Conservation (phyloP, 1,140 invertebrate genomes). For the Drosophila mojavensis region DNA sequence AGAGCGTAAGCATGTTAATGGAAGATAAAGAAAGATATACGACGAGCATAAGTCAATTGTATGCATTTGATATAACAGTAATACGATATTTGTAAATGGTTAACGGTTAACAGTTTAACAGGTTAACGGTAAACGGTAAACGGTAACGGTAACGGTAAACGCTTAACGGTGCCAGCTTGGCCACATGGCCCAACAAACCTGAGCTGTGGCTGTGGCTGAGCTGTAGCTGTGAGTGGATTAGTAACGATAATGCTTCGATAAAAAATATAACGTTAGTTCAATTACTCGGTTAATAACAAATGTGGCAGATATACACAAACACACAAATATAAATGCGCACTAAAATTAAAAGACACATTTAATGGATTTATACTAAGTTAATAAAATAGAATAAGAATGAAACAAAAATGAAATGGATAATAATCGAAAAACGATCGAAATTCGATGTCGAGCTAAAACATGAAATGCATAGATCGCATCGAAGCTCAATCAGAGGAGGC, state of each 20-base stretch:
- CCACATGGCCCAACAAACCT: slow-evolving; percentile 52
- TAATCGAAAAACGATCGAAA: background rate
- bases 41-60: slow-evolving; percentile 83
- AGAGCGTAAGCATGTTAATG: slow-evolving; percentile 78
- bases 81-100: slow-evolving; percentile 30
- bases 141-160: slow-evolving; percentile 44
- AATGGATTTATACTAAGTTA: background rate
- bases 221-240: slow-evolving; percentile 48
- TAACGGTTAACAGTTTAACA: slow-evolving; percentile 29
- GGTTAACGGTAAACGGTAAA: slow-evolving; percentile 37
- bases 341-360: background rate
- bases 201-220: slow-evolving; percentile 42
- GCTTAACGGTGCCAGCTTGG: slow-evolving; percentile 47
- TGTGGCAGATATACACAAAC: slow-evolving; percentile 23
- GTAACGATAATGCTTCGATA: slow-evolving; percentile 48
- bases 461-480: slow-evolving; percentile 3
- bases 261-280: slow-evolving; percentile 36
- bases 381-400: background rate
- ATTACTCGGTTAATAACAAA: slow-evolving; percentile 29
- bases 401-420: background rate
- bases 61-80: slow-evolving; percentile 46
- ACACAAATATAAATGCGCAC: slow-evolving; percentile 2
- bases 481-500: slow-evolving; percentile 25
- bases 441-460: background rate
- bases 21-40: slow-evolving; percentile 82